Evolutionary conservation across 2,888 invertebrate species (phyloP), one percentile per base, ranked within the genome.

Genomic region (Miltochrista miniata): DNA sequence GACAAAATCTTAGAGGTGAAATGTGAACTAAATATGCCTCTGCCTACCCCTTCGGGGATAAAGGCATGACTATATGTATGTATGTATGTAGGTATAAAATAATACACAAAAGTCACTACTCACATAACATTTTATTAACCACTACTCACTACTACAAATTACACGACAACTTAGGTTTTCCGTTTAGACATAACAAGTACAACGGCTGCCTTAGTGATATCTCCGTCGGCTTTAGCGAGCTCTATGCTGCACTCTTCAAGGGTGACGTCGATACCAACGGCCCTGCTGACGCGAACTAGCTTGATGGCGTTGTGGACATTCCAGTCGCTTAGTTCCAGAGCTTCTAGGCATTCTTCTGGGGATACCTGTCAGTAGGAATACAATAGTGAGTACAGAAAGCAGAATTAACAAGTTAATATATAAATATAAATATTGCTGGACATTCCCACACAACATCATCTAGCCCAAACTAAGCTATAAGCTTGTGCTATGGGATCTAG

Each of bases 281-380:
- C 66, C 2, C 81, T 60, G 48, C 77, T 78, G 72, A 97, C 92
- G 45, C 95, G 93, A 15, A 95, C 92, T 56, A 96, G 87, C 79
- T 98, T 98, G 61, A 98, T 97, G 11, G 98, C 98, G 45, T 95
- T 94, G 74, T 97, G 95, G 0, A 98, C 96, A 76, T 98, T 95
- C 98, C 98, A 98, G 57, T 96, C 94, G 47, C 96, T 95, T 55
- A 96, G 94, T 74, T 98, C 96, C 37, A 98, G 83, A 0, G 96
- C 96, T 57, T 94, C 93, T 4, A 98, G 87, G 70, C 98, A 98
- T 56, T 96, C 95, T 61, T 96, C 95, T 0, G 95, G 93, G 0
- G 94, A 92, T 42, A 93, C 93, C 95, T 95, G 74, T 24, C 2
- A 24, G 18, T 4, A 24, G 18, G 18, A 24, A 4, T 2, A 24